A percentile compares a stretch with the other conserved stretches of the same genome.
Evolutionary conservation across 2,797 vertebrate species (phyloP).

Genomic region (Poeciliopsis presidionis): DNA sequence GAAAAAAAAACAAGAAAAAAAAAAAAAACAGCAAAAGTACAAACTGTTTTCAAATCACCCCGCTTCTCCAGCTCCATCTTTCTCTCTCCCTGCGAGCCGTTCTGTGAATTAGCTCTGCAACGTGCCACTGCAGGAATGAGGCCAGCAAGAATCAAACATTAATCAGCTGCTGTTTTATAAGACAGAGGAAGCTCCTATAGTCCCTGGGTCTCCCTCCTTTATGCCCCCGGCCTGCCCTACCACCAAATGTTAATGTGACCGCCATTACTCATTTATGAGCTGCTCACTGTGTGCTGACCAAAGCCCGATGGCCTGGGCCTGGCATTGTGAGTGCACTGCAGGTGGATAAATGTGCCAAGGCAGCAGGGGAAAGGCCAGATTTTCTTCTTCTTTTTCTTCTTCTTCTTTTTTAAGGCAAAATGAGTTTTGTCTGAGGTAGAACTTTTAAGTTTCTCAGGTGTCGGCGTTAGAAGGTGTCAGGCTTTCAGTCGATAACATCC

Average conservation of each 20-base stretch:
- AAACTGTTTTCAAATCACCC: constrained; percentile 59
- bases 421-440: constrained; percentile 9
- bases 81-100: constrained; percentile 40
- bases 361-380: constrained; percentile 25
- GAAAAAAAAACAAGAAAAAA: constrained; percentile 17
- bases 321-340: constrained; percentile 45
- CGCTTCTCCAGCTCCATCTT: constrained; percentile 51
- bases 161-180: constrained; percentile 78
- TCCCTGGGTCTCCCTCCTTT: constrained; percentile 47
- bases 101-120: constrained; percentile 55
- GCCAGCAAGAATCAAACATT: constrained; percentile 77
- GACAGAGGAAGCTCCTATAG: constrained; percentile 60
- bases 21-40: constrained; percentile 44
- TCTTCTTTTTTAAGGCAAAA: constrained; percentile 24
- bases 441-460: neutral
- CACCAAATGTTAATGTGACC: constrained; percentile 75
- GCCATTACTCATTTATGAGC: constrained; percentile 78
- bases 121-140: constrained; percentile 62
- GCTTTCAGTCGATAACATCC: constrained; percentile 17
- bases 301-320: constrained; percentile 51
- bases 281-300: constrained; percentile 52
- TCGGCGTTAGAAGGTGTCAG: neutral
- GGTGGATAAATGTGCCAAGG: constrained; percentile 43
- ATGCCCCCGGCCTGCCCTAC: constrained; percentile 67
- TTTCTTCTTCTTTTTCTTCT: neutral